Percentiles rank a stretch among this genome's conserved stretches.
Evolutionary conservation across 2,797 vertebrate species (phyloP).

Genomic region (Buphagus erythrorhynchus): DNA sequence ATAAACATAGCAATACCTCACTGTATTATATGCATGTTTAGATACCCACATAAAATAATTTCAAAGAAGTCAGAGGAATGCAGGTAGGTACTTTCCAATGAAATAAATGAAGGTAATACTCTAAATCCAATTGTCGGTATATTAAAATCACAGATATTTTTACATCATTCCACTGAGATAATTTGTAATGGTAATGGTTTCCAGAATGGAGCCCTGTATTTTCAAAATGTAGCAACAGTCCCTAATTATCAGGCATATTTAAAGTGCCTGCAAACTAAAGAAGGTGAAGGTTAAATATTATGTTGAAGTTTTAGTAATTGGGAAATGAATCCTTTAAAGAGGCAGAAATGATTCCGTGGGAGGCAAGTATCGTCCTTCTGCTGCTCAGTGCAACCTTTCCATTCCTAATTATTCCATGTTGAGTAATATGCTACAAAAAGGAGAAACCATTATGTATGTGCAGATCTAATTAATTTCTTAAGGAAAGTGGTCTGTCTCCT

Average conservation of each 20-base stretch:
- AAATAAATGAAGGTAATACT: neutral
- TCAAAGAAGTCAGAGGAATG: neutral
- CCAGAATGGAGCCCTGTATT: neutral
- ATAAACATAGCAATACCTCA: neutral
- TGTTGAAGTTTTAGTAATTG: constrained; percentile 9
- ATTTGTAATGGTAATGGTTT: neutral
- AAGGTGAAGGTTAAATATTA: constrained; percentile 26
- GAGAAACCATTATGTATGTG: neutral
- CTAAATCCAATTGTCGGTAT: neutral
- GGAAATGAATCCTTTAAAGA: constrained; percentile 21
- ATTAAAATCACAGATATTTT: neutral
- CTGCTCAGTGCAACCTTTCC: neutral
- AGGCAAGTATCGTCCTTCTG: neutral
- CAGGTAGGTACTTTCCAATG: neutral
- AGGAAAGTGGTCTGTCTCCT: neutral
- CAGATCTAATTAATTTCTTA: neutral
- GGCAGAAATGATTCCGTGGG: neutral
- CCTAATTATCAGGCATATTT: constrained; percentile 1
- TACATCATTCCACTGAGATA: neutral
- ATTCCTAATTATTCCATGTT: constrained; percentile 14
- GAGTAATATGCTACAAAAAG: neutral
- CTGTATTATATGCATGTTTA: neutral
- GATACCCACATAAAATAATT: neutral
- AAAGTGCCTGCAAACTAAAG: neutral
- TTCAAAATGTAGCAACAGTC: neutral